Evolutionary conservation across 2,888 invertebrate genomes (phyloP), one percentile per base, ranked within the genome.

Genomic region (Cosmopolites sordidus): DNA sequence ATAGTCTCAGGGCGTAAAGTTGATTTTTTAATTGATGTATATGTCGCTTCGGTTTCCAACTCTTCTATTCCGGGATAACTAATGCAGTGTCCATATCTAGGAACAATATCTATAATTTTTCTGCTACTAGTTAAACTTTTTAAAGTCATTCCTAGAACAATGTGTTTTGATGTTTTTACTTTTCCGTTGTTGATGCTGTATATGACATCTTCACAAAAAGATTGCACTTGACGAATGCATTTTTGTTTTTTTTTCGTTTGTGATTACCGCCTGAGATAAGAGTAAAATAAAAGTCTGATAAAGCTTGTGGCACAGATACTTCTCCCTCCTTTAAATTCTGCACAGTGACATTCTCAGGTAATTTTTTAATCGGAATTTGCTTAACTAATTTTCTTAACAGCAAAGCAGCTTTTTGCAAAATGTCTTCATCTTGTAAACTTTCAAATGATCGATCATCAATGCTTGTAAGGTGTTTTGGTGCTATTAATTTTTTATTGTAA

Each of bases 401-500:
- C n/a, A n/a, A n/a, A n/a, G n/a, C n/a, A n/a, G n/a, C n/a, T n/a
- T n/a, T n/a, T n/a, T n/a, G n/a, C n/a, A n/a, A n/a, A n/a, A n/a
- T n/a, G n/a, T n/a, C n/a, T n/a, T n/a, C n/a, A n/a, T n/a, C n/a
- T n/a, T 64, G 40, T 56, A 64, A 60, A 55, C 48, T 58, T 54
- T 61, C 60, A 30, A 61, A 55, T 42, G 48, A 39, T 48, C 45
- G 12, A 1, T 60, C 58, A 51, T 64, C 58, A 22, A 60, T 58
- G 16, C 12, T 46, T 12, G 33, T 39, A 17, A 62, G 3, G 57
- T 62, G 41, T 46, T 61, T 62, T n/a, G 60, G 58, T 12, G 59
- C 61, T 48, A 61, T 47, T 60, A 62, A 47, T 40, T 60, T 64
- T 61, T 64, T 64, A 61, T 64, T 61, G 12, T 56, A 61, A 49